Evolutionary conservation across 1,140 invertebrate species (phyloP), one percentile per base, ranked within the genome.

Genomic region (Gerris buenoi): DNA sequence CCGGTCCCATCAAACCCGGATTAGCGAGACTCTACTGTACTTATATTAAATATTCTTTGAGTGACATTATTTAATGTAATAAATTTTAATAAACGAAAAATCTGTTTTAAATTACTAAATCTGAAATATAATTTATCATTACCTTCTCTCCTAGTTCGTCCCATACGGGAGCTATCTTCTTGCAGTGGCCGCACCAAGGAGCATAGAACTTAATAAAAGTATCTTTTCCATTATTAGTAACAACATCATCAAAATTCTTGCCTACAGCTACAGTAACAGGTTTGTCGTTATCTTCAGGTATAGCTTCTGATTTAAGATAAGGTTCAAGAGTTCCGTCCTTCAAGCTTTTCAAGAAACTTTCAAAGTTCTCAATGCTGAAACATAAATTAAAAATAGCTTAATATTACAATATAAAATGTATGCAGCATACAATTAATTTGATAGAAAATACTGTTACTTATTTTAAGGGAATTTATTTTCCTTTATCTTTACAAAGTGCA

Each of bases 161-260:
- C 78, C 85, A 98, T 62, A 93, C 84, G 26, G 97, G 97, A 1
- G 92, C 85, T 22, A 99, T 81, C 77, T 92, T 93, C 80, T 97
- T 97, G 81, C 97, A 99, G 75, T 99, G 97, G 70, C 96, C 96
- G 78, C 97, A 99, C 95, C 95, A 98, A 0, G 95, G 95, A 29
- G 95, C 95, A 79, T 98, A 98, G 79, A 98, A 98, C 78, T 98
- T 95, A 70, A 99, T 86, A 2, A 99, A 80, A 2, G 92, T 92
- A 79, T 99, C 97, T 75, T 95, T 93, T 27, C 82, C 88, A 71
- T 89, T 89, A 75, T 99, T 89, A 5, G 84, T 88, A 0, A 99
- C 93, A 62, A 98, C 81, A 66, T 98, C 90, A 76, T 98, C 89
- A 80, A 98, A 98, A 80, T 98, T 98, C 78, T 94, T 95, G 23